These are phyloP conservation scores for Tolmerus cingulatus DNA, from an alignment of 2,888 invertebrate genomes.

Conservation along the genomic window DNA sequence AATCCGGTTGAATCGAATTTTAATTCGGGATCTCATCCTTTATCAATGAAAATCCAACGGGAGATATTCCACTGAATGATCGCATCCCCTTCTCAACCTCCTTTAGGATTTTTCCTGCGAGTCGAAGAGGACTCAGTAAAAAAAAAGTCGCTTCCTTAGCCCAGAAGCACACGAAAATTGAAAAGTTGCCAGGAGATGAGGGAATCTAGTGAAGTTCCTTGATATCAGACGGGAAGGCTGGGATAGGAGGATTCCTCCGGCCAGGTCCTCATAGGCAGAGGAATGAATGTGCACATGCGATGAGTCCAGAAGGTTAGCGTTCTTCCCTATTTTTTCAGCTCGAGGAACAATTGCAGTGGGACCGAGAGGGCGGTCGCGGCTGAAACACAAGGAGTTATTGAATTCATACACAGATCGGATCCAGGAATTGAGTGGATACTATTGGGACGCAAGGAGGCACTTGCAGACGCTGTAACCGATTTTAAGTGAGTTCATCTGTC, in stretches of 20 bases:
- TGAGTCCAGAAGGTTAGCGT: not conserved
- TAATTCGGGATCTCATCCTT: constrained; percentile 28
- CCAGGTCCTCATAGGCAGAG: not conserved
- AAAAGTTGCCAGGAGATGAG: constrained; percentile 29
- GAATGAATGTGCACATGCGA: constrained; percentile 22
- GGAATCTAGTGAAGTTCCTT: not conserved
- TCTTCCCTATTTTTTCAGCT: not conserved
- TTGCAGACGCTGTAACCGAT: constrained; percentile 35
- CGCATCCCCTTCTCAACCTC: not conserved
- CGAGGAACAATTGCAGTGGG: not conserved
- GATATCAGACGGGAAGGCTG: not conserved
- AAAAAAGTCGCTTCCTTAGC: not conserved
- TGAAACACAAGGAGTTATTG: constrained; percentile 5
- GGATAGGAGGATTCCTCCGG: not conserved
- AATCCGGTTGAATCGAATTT: constrained; percentile 12
- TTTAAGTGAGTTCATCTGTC: constrained; percentile 38
- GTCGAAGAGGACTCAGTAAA: not conserved
- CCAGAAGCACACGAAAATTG: constrained; percentile 4
- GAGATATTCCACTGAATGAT: constrained; percentile 8
- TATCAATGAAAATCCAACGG: constrained; percentile 21
- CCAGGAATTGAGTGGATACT: constrained; percentile 16
- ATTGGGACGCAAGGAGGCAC: not conserved
- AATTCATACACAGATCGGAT: constrained; percentile 24
- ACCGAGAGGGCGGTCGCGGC: not conserved
- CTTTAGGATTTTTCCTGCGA: not conserved